phyloP scores from a whole-genome alignment of 2,888 invertebrate species.

The Drosophila buzzatii region DNA sequence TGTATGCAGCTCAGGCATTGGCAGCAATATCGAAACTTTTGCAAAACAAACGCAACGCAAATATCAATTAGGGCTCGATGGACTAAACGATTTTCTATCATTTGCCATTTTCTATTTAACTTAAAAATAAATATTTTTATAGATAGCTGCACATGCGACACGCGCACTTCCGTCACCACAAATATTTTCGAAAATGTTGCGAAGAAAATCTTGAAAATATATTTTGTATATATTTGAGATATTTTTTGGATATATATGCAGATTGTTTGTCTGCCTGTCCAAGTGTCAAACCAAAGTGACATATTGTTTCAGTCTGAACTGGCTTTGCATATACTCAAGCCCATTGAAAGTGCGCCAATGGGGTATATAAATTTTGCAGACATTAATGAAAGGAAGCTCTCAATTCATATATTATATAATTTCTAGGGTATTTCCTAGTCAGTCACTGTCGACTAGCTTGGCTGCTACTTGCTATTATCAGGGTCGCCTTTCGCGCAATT shows the following conservation, averaged over 20 bases:
- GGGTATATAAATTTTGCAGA: not conserved
- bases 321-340: constrained; percentile 36
- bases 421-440: not conserved
- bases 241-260: constrained; percentile 9
- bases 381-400: too few relatives aligned
- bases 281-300: constrained; percentile 66
- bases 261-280: constrained; percentile 12
- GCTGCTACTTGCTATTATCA: constrained; percentile 40
- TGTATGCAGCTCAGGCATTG: constrained; percentile 59
- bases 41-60: constrained; percentile 59
- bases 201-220: constrained; percentile 45
- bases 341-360: too few relatives aligned
- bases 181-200: constrained; percentile 42
- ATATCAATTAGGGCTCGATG: constrained; percentile 52
- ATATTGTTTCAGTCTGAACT: constrained; percentile 49
- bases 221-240: constrained; percentile 16
- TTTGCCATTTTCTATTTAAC: constrained; percentile 21
- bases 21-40: constrained; percentile 48
- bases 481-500: constrained; percentile 64
- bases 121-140: constrained; percentile 19
- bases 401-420: too few relatives aligned
- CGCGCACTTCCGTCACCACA: constrained; percentile 69
- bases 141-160: constrained; percentile 52
- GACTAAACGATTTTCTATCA: not conserved
- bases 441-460: too few relatives aligned